Evolutionary conservation across 2,888 invertebrate species (phyloP).

Genomic region (Temnothorax rugatulus): DNA sequence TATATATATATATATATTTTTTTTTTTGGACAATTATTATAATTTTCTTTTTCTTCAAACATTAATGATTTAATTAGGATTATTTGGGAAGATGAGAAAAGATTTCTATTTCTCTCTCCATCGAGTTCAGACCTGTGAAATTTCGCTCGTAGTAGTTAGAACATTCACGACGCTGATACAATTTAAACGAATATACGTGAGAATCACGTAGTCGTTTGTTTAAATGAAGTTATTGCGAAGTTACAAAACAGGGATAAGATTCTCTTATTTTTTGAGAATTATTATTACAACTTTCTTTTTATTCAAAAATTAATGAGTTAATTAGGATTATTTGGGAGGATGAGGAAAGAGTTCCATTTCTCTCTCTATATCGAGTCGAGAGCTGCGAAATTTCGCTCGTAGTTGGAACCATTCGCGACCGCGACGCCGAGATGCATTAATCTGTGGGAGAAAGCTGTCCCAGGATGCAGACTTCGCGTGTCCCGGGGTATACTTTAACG

Average conservation of each 20-base stretch:
- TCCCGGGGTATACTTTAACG: conserved; percentile 25
- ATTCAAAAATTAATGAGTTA: not conserved
- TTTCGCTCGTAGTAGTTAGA: not conserved
- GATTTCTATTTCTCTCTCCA: not conserved
- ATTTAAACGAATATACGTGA: too few relatives aligned
- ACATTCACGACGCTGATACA: not conserved
- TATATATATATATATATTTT: too few relatives aligned
- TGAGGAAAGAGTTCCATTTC: not conserved
- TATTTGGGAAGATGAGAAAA: too few relatives aligned
- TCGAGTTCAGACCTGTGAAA: not conserved
- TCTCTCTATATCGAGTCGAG: not conserved
- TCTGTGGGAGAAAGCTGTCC: conserved; percentile 11
- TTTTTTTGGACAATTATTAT: not conserved
- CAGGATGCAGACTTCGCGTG: not conserved
- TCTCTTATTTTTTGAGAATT: not conserved
- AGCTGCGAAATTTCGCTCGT: not conserved
- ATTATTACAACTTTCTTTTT: not conserved
- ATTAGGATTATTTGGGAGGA: not conserved
- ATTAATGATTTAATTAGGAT: conserved; percentile 1
- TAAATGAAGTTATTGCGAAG: not conserved
- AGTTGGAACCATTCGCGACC: not conserved
- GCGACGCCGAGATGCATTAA: conserved; percentile 18
- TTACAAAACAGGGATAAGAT: not conserved
- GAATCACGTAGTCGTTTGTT: not conserved
- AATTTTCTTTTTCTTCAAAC: not conserved